Evolutionary conservation across 2,797 vertebrate genomes (phyloP), one percentile per base, ranked within the genome.

Genomic region (Ciconia nigra): DNA sequence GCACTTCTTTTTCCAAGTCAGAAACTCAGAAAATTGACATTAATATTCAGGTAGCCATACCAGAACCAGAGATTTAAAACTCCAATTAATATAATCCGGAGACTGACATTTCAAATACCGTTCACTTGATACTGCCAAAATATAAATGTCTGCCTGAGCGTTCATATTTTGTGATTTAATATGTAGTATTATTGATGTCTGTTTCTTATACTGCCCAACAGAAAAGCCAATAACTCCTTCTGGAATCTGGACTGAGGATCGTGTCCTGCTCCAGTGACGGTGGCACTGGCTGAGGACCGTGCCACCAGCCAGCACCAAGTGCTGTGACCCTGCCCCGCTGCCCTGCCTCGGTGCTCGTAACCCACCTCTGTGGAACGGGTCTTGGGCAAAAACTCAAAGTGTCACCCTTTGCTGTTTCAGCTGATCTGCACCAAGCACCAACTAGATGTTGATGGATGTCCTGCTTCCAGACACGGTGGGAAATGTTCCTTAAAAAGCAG

Each of bases 401-500:
- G 44, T 9, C 5, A 14, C 16, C 10, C 13, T 41, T 52, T 18
- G 52, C 33, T 52, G 2, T 28, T 51, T 31, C 31, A 42, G 42
- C 51, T 63, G 58, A 20, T 13, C 42, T 49, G 31, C 49, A 35
- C 20, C 41, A 55, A 10, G 25, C 41, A 25, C 13, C 51, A 37
- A 22, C 15, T 9, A 5, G 37, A 11, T 1, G 8, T 5, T 22
- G 28, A 12, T 16, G 39, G 13, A 10, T 1, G 2, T 28, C 13
- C 52, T 24, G 20, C 47, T 35, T 62, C 41, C 71, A 49, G 63
- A 11, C 35, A 10, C 1, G 6, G 12, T 35, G 22, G 57, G 63
- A 62, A 55, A 33, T 6, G 3, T 31, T 42, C 31, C 57, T 62
- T 13, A 31, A 11, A 22, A 33, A 62, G 21, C 31, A 57, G 41